These are phyloP conservation scores for Ceryle rudis DNA, from an alignment of 2,797 vertebrate genomes.

Conservation along the genomic window DNA sequence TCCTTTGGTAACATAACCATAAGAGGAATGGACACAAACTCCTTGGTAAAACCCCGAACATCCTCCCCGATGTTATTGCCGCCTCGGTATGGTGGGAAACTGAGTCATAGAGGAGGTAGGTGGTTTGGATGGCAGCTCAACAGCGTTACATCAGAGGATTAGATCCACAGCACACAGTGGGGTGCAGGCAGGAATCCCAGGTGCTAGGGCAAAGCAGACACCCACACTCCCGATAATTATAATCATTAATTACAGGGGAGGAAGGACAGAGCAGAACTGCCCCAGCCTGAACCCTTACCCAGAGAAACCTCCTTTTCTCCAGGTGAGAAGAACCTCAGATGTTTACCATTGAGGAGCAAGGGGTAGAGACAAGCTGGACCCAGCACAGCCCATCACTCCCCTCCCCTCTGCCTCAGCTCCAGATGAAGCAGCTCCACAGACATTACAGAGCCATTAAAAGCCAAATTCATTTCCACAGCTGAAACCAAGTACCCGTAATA, in stretches of 20 bases:
- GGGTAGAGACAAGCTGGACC: accelerated
- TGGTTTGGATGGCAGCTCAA: background rate
- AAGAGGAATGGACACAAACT: background rate
- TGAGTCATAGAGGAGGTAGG: constrained; percentile 11
- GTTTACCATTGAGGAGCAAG: background rate
- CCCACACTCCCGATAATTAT: background rate
- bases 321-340: background rate
- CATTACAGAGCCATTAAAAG: constrained; percentile 33
- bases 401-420: background rate
- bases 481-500: background rate
- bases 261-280: background rate
- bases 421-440: background rate
- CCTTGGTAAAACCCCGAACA: background rate
- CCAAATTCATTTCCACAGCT: constrained; percentile 51
- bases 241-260: background rate
- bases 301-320: constrained; percentile 5
- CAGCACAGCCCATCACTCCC: background rate
- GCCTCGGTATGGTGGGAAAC: background rate
- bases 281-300: constrained; percentile 43
- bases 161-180: background rate
- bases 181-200: background rate
- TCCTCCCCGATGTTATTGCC: background rate
- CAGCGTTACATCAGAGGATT: background rate
- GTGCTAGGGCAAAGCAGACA: background rate
- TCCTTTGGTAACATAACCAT: background rate